Evolutionary conservation across 2,888 invertebrate species (phyloP).

Genomic region (Trachelus tabidus): DNA sequence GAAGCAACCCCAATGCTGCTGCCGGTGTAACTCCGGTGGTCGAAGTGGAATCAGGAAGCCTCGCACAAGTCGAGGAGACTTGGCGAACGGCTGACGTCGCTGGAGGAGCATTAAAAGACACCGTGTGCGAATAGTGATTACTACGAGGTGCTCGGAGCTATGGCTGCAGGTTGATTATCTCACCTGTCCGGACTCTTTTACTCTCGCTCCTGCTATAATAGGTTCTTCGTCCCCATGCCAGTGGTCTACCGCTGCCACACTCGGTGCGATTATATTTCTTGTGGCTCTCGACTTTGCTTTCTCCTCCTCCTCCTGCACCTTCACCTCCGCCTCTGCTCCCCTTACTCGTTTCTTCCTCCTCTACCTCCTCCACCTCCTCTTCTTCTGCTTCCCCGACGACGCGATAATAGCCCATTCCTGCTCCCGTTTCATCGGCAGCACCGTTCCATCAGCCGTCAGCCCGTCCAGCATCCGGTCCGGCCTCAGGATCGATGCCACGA

Average conservation of each 20-base stretch:
- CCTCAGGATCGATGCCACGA: not conserved
- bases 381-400: not conserved
- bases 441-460: not conserved
- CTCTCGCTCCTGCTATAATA: constrained; percentile 59
- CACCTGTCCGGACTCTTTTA: constrained; percentile 62
- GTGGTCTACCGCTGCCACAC: constrained; percentile 33
- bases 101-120: constrained; percentile 49
- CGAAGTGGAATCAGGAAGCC: not conserved
- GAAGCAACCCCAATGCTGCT: not conserved
- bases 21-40: not conserved
- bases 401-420: not conserved
- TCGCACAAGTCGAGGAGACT: not conserved
- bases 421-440: not conserved
- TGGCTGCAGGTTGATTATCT: constrained; percentile 61
- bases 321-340: not conserved
- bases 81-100: constrained; percentile 20
- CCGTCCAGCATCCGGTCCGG: not conserved
- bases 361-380: not conserved
- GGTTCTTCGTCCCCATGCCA: constrained; percentile 52
- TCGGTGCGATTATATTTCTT: constrained; percentile 17
- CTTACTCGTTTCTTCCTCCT: not conserved
- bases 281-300: not conserved
- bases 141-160: constrained; percentile 52
- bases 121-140: constrained; percentile 57
- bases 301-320: not conserved